Evolutionary conservation across 2,113 vertebrate species (phyloP), one percentile per base, ranked within the genome.

Genomic region (Dipodomys stephensi): DNA sequence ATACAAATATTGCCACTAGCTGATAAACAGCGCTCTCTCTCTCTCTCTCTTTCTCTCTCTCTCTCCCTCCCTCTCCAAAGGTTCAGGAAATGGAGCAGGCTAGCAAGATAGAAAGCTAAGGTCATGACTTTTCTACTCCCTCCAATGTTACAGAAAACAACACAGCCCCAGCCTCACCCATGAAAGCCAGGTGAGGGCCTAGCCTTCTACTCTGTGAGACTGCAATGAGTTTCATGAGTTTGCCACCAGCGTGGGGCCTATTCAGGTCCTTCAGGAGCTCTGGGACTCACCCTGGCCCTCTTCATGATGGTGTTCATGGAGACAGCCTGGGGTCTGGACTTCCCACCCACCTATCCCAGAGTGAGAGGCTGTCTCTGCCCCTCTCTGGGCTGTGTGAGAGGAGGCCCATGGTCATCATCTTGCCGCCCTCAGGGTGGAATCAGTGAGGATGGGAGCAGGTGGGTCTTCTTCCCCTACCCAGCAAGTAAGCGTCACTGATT

Each of bases 401-500:
- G 53, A 80, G 30, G 35, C 28, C 22, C 6, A 39, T 39, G 39
- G 39, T 39, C 39, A 39, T 39, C 39, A 6, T 39, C 39, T 6
- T 5, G 5, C 39, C 39, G 39, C 4, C 39, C 39, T 7, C 6
- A 1, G 1, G 1, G 69, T 7, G 0, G 44, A 69, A 4, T 44
- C 35, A 12, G 2, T 18, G 71, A 39, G 11, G 25, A 1, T 1
- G 0, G 4, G 32, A 69, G n/a, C 30, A 95, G 65, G 20, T 10
- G 19, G 30, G 69, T 23, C 6, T 10, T n/a, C 27, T 6, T 32
- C 7, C 10, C 7, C n/a, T 0, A 57, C 11, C 6, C 23, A 4
- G 8, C 28, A 57, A 19, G 22, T 23, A 1, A 30, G 15, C 23
- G 7, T 19, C 28, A 12, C 2, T 0, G 0, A 1, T 12, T n/a